These are phyloP conservation scores for Gallinago paraguaiae DNA, from an alignment of 2,113 vertebrate genomes.

Conservation along the genomic window DNA sequence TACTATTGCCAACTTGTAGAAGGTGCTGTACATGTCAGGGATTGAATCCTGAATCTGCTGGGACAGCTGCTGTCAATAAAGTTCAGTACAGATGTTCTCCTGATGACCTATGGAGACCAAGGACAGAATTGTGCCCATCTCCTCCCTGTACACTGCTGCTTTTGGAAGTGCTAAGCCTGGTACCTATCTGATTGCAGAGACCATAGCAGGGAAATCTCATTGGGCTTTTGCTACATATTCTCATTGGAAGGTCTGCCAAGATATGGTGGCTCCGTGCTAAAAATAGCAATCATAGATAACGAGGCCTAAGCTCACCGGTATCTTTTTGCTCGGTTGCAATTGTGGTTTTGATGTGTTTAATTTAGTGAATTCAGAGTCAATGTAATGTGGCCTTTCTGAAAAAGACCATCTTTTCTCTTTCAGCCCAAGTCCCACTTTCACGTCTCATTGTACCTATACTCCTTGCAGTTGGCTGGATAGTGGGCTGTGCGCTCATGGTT, in stretches of 20 bases:
- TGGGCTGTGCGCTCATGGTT: constrained; percentile 77
- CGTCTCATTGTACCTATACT: constrained; percentile 71
- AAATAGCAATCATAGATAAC: not conserved
- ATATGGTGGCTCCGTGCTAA: not conserved
- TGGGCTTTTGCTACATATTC: not conserved
- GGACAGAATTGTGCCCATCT: not conserved
- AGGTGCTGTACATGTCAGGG: not conserved
- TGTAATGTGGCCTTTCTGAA: not conserved
- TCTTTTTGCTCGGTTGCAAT: not conserved
- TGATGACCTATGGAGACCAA: not conserved
- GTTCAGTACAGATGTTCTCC: not conserved
- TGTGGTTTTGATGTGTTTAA: not conserved
- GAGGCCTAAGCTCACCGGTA: not conserved
- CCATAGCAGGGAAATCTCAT: not conserved
- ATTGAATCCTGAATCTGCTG: not conserved
- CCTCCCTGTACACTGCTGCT: not conserved
- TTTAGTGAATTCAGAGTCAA: accelerated
- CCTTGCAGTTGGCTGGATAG: constrained; percentile 79
- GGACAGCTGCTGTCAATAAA: not conserved
- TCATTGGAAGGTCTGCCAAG: not conserved
- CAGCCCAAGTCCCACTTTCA: constrained; percentile 39
- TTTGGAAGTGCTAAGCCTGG: not conserved
- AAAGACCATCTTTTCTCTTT: not conserved
- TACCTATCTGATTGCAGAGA: not conserved
- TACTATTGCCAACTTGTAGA: not conserved